Percentiles rank a stretch among this genome's conserved stretches.
Evolutionary conservation across 23 tunicate species (phyloP).

Genomic region (Trididemnum nubilum): DNA sequence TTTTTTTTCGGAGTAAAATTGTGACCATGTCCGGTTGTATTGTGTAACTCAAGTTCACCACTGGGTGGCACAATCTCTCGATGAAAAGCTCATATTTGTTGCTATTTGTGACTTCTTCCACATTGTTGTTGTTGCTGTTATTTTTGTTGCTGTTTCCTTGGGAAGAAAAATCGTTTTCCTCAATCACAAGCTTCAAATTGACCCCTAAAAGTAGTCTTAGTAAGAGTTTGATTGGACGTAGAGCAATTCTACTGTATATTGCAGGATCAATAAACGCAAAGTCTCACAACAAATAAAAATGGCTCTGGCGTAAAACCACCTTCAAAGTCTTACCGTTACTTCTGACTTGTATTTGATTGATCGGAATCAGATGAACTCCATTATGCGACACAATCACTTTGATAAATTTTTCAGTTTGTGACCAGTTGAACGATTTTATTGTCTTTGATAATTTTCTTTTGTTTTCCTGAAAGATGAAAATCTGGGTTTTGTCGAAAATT

Average conservation of each 20-base stretch:
- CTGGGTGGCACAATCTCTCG: conserved; percentile 47
- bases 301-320: no score
- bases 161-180: neutral
- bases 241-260: no score
- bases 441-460: conserved; percentile 36
- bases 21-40: conserved; percentile 86
- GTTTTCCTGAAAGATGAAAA: neutral
- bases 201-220: conserved; percentile 9
- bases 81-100: conserved; percentile 15
- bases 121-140: conserved; percentile 27
- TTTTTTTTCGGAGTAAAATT: conserved; percentile 55
- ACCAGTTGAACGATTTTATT: conserved; percentile 71
- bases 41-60: conserved; percentile 63
- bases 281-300: no score
- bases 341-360: conserved; percentile 49
- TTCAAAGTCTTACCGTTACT: conserved; percentile 57
- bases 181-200: conserved; percentile 17
- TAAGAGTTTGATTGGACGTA: no score
- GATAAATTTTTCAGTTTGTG: conserved; percentile 71
- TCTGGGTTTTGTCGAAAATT: no score
- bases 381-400: conserved; percentile 66
- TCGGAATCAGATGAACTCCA: conserved; percentile 70
- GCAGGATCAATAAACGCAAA: no score
- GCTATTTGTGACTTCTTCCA: neutral
- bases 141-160: conserved; percentile 31